Conservation (phyloP, 2,113 vertebrate species). For the Gasterosteus nipponicus region DNA sequence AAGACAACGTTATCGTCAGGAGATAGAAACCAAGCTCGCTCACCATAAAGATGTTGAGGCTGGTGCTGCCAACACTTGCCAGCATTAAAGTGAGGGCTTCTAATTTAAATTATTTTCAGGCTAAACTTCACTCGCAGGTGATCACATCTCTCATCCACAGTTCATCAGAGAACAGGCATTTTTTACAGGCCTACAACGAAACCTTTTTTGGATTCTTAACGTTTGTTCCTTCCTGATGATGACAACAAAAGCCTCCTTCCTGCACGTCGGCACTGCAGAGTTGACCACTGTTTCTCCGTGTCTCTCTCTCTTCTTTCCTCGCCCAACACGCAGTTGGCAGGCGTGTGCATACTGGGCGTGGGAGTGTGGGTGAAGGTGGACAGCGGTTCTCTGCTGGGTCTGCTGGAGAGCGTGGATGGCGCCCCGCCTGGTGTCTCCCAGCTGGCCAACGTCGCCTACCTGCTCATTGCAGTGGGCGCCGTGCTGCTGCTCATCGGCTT, state of each 20-base stretch:
- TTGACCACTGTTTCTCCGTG: not conserved
- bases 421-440: slow-evolving; percentile 59
- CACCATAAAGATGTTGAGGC: too few species aligned
- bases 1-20: not conserved
- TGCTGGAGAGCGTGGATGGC: slow-evolving; percentile 53
- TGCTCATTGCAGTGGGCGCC: slow-evolving; percentile 80
- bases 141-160: not conserved
- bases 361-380: slow-evolving; percentile 86
- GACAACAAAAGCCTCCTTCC: not conserved
- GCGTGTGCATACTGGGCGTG: slow-evolving; percentile 77
- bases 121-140: not conserved
- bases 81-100: too few species aligned
- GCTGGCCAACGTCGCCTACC: slow-evolving; percentile 76
- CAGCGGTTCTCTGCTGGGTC: slow-evolving; percentile 71
- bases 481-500: slow-evolving; percentile 83
- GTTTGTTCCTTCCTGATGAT: not conserved
- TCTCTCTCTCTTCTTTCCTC: not conserved
- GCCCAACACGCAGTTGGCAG: slow-evolving; percentile 75
- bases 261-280: not conserved
- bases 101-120: not conserved
- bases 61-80: too few species aligned
- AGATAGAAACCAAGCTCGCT: too few species aligned
- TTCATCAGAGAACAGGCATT: not conserved
- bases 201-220: not conserved
- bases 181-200: not conserved